Evolutionary conservation across 2,113 vertebrate species (phyloP), one percentile per base, ranked within the genome.

Genomic region (Tringa solitaria): DNA sequence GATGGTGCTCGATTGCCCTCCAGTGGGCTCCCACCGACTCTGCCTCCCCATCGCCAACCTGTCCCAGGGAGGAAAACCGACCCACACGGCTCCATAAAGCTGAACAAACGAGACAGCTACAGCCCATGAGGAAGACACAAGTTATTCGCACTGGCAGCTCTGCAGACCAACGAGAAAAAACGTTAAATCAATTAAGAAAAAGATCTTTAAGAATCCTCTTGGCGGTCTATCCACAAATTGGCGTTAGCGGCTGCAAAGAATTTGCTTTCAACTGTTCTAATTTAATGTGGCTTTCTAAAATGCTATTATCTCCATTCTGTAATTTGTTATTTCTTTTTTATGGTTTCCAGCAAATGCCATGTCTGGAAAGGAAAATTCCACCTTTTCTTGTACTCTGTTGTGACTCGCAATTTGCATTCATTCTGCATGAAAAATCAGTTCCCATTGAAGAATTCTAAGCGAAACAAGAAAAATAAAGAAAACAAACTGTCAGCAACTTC

Each of bases 1-100:
- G 93, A 91, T 53, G 93, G 97, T 97, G 93, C 97, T 94, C 48
- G 90, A 97, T 95, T 98, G 98, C 98, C 98, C 98, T 95, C 98
- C 97, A 97, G 98, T 97, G 98, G 97, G 65, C 91, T 95, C 80
- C 56, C 81, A 56, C 48, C 30, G 43, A 7, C 73, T 41, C 79
- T 97, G 80, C 90, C 68, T n/a, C 45, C 37, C 41, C 86, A 51
- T 48, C 28, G 6, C 80, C 79, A 59, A 45, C 82, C 84, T 78
- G 72, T 26, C 65, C 53, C n/a, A 1, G 70, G 37, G 28, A 64
- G 90, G 14, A 82, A 59, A 93, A 76, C 35, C 73, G 9, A n/a
- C 26, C 37, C 24, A 6, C 79, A 1, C 0, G 2, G 17, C 61
- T 79, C n/a, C 14, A 2, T 39, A 45, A 10, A n/a, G 84, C 50